Base-by-base conservation (phyloP, 2,113 vertebrate genomes). In the Thomomys bottae region DNA sequence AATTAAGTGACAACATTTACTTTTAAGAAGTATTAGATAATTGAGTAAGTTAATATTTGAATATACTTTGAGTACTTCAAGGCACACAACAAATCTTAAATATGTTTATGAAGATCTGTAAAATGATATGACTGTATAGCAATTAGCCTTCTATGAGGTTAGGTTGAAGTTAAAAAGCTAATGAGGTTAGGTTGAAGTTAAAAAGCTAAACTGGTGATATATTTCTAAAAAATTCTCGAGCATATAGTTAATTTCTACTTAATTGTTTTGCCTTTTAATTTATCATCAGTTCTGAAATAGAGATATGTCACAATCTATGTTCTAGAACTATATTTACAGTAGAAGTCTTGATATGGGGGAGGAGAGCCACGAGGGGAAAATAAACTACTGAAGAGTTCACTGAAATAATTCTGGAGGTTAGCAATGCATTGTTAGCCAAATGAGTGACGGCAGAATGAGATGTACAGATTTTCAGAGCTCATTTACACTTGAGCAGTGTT, bases 211-310 rank as follows among this genome's bases (percentile, higher is more conserved):
- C 70, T 82, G 24, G 40, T 45, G 7, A 17, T 78, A 59, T 6
- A 61, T 66, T 40, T 8, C n/a, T n/a, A 36, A 36, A 85, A 84
- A 77, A 18, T 6, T 30, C 14, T 61, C n/a, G 36, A 70, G 77
- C 49, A 84, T 5, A 67, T 7, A 59, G 14, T 70, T 76, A 54
- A 94, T 73, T 86, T 88, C 40, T 38, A 57, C 71, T 94, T 78
- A 72, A 80, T 71, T 87, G 9, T 73, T 94, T 75, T 82, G 28
- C 6, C 49, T 84, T 23, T 82, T 14, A 70, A 24, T 20, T 21
- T 57, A 81, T 11, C 17, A 64, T 0, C 59, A 11, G n/a, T 92
- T 94, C 86, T 76, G 42, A 92, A 81, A 34, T 3, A 34, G 2
- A 3, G 12, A 28, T 67, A 73, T 84, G 2, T 21, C 32, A 72